Conservation (phyloP, 2,888 invertebrate species). For the Gari tellinella region DNA sequence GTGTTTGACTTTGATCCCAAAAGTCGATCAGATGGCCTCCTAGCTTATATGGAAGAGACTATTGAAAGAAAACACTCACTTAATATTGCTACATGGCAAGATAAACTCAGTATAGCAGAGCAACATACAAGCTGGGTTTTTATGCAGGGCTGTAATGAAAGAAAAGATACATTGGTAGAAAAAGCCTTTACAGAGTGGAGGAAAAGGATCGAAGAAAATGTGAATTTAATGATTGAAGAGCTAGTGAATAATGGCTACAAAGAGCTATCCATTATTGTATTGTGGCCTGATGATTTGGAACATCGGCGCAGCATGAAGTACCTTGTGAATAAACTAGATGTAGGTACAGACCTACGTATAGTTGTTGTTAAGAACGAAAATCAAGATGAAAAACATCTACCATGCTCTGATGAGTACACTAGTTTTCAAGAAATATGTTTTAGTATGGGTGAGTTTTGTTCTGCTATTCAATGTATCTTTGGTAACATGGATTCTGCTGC, state of each 20-base stretch:
- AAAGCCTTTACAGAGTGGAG: slow-evolving; percentile 47
- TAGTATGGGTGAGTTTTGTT: slow-evolving; percentile 12
- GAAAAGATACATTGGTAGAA: slow-evolving; percentile 52
- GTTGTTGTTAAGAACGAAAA: too few species aligned
- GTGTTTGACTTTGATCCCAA: slow-evolving; percentile 63
- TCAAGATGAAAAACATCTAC: too few species aligned
- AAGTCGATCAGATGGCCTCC: slow-evolving; percentile 58
- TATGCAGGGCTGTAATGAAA: slow-evolving; percentile 50
- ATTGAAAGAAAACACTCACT: slow-evolving; percentile 28
- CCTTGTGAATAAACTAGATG: too few species aligned
- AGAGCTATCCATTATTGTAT: slow-evolving; percentile 22
- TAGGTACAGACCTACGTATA: too few species aligned
- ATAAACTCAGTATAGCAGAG: slow-evolving; percentile 30
- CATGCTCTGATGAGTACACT: too few species aligned
- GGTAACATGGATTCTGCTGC: too few species aligned
- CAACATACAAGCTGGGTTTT: slow-evolving; percentile 53
- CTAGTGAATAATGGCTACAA: slow-evolving; percentile 58
- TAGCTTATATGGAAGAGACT: slow-evolving; percentile 39
- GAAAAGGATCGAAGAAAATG: slow-evolving; percentile 15
- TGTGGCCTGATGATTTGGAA: slow-evolving; percentile 31
- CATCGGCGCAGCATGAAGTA: too few species aligned
- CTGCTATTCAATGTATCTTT: slow-evolving; percentile 6
- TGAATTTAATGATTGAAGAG: slow-evolving; percentile 39
- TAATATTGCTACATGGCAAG: slow-evolving; percentile 47
- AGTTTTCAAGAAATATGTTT: too few species aligned